Base-by-base conservation (phyloP, 2,113 vertebrate genomes). In the Corapipo altera region DNA sequence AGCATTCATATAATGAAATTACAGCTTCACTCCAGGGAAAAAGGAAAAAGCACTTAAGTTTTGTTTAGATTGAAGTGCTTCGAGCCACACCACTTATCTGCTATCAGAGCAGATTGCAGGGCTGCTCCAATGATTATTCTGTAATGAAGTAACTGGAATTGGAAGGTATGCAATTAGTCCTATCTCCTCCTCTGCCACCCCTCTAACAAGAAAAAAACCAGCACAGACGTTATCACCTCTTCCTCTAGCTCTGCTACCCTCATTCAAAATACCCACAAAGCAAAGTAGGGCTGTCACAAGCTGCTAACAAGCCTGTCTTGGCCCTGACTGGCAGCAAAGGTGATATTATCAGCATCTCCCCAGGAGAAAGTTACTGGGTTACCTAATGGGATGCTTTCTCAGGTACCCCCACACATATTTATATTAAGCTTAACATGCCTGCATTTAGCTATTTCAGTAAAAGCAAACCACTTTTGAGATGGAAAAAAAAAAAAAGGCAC, bases 21-120 rank as follows among this genome's bases (percentile, higher is more conserved):
- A 85, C 66, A 89, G 80, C 59, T 91, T 96, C 86, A 94, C 95
- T 84, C 88, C 83, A 78, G 86, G 91, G 71, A 87, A 89, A 95
- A 95, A 91, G 90, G 77, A 94, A 94, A 96, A 93, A 82, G 93
- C 93, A 91, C 83, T 96, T 88, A 70, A 89, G 67, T 87, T 95
- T 59, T 95, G 92, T 91, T 97, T 91, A 89, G 84, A 95, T 92
- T 88, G 28, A 95, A 96, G 90, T 23, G 84, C 88, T 89, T 2
- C 5, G 49, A 96, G 93, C 88, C 91, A 85, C 41, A 2, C 90
- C 88, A 90, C 93, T 96, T 91, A 95, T 78, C 85, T 91, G 88
- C 93, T 96, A 84, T 91, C 88, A 76, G 80, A 95, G 91, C 89
- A 95, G 92, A 87, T 46, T 93, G 79, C 67, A 69, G 61, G 74